Conservation (phyloP, 2,888 invertebrate genomes). For the Podotricha telesiphe region DNA sequence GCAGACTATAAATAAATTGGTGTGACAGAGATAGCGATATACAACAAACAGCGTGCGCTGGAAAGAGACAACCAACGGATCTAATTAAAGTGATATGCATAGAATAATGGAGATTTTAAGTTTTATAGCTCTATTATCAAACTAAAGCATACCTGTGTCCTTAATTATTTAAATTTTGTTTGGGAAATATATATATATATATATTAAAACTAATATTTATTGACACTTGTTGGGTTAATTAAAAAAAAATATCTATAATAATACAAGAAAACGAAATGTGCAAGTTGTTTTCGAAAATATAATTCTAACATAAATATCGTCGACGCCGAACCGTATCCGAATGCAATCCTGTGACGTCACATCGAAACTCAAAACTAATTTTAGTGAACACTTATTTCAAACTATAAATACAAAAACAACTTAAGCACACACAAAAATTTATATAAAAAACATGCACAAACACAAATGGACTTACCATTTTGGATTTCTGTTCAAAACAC, state of each 20-base stretch:
- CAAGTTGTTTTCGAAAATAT: slow-evolving; percentile 15
- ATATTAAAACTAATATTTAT: too few relatives aligned
- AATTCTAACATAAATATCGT: slow-evolving; percentile 26
- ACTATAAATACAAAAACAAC: slow-evolving; percentile 30
- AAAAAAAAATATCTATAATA: not conserved
- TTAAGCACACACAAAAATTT: slow-evolving; percentile 16
- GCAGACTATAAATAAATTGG: slow-evolving; percentile 70
- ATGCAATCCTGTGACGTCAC: slow-evolving; percentile 49
- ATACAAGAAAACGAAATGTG: slow-evolving; percentile 6
- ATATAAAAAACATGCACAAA: slow-evolving; percentile 37
- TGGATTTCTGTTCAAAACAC: slow-evolving; percentile 55
- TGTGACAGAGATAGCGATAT: slow-evolving; percentile 56
- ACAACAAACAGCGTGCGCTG: slow-evolving; percentile 48
- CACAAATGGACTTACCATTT: slow-evolving; percentile 59
- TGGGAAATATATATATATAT: too few relatives aligned
- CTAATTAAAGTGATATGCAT: slow-evolving; percentile 39
- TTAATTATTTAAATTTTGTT: not conserved
- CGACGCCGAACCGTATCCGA: slow-evolving; percentile 31
- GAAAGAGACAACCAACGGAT: slow-evolving; percentile 56
- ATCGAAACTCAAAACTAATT: slow-evolving; percentile 52
- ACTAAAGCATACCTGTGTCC: slow-evolving; percentile 12
- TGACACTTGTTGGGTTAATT: not conserved
- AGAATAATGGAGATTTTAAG: slow-evolving; percentile 38
- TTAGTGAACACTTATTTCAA: slow-evolving; percentile 47
- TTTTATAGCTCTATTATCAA: slow-evolving; percentile 42